Conservation (phyloP, 2,888 invertebrate species). For the Trichacis sp. region DNA sequence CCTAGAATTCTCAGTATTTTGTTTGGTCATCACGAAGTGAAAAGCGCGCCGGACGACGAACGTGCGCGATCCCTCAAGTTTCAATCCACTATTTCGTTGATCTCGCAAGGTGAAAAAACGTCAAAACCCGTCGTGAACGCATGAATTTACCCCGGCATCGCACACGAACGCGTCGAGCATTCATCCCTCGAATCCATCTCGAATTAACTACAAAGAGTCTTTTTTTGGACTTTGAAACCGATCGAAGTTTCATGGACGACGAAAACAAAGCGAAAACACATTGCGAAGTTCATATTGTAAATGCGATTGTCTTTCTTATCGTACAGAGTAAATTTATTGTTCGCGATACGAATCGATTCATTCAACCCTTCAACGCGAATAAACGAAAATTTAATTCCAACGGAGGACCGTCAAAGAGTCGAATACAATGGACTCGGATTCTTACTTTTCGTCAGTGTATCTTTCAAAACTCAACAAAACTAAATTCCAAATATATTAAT, state of each 20-base stretch:
- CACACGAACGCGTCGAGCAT: constrained; percentile 6
- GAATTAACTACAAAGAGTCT: constrained; percentile 44
- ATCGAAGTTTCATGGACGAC: constrained; percentile 37
- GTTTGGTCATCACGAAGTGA: constrained; percentile 4
- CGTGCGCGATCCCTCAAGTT: constrained; percentile 2
- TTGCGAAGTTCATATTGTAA: constrained; percentile 2
- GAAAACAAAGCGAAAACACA: constrained; percentile 38
- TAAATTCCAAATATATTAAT: constrained; percentile 7
- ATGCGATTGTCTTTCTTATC: constrained; percentile 16
- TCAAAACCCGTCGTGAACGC: not conserved
- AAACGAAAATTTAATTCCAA: too few species aligned
- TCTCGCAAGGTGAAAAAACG: not conserved
- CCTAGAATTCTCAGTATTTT: constrained; percentile 7
- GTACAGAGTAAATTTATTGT: not conserved
- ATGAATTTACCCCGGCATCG: not conserved
- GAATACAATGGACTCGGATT: too few species aligned
- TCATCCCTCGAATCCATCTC: constrained; percentile 1
- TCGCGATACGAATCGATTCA: not conserved
- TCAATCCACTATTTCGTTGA: too few species aligned
- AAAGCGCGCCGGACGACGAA: not conserved
- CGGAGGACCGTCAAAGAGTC: too few species aligned
- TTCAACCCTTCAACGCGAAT: not conserved
- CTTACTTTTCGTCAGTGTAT: too few species aligned
- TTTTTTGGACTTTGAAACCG: constrained; percentile 46
- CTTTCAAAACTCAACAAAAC: not conserved